Evolutionary conservation across 2,888 invertebrate genomes (phyloP).

Genomic region (Caenorhabditis virilis): DNA sequence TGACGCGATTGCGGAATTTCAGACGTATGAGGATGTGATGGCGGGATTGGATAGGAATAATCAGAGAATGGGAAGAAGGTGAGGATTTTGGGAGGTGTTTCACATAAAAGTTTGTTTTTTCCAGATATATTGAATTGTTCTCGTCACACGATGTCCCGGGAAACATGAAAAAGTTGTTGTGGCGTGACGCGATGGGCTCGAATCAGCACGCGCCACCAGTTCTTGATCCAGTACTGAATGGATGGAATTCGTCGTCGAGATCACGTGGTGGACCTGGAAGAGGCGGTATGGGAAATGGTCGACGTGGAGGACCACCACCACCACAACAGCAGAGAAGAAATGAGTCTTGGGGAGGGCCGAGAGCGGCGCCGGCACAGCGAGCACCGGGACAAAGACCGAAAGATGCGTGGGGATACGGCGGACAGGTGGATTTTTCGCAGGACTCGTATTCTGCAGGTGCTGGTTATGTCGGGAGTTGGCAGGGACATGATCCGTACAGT

Average conservation of each 20-base stretch:
- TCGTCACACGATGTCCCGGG: conserved; percentile 69
- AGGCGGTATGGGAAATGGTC: neutral
- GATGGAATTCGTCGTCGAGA: neutral
- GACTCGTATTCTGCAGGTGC: neutral
- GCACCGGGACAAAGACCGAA: neutral
- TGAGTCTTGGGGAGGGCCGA: conserved; percentile 2
- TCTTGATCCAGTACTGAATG: conserved; percentile 22
- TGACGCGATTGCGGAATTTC: conserved; percentile 60
- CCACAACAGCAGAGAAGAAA: conserved; percentile 1
- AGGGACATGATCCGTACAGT: conserved; percentile 1
- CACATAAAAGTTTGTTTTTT: conserved; percentile 1
- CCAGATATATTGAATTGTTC: conserved; percentile 82
- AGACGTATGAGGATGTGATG: conserved; percentile 44
- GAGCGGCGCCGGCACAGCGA: neutral
- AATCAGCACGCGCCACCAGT: conserved; percentile 16
- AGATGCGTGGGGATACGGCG: neutral
- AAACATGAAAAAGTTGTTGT: conserved; percentile 40
- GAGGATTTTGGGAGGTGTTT: conserved; percentile 68
- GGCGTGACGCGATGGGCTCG: conserved; percentile 38
- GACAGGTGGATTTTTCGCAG: neutral
- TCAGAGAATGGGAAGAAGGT: conserved; percentile 70
- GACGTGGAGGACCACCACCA: conserved; percentile 3
- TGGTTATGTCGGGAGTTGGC: neutral
- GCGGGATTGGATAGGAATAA: conserved; percentile 52
- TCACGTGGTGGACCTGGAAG: neutral